Base-by-base conservation (phyloP, 1,140 invertebrate species). In the Drosophila orena region DNA sequence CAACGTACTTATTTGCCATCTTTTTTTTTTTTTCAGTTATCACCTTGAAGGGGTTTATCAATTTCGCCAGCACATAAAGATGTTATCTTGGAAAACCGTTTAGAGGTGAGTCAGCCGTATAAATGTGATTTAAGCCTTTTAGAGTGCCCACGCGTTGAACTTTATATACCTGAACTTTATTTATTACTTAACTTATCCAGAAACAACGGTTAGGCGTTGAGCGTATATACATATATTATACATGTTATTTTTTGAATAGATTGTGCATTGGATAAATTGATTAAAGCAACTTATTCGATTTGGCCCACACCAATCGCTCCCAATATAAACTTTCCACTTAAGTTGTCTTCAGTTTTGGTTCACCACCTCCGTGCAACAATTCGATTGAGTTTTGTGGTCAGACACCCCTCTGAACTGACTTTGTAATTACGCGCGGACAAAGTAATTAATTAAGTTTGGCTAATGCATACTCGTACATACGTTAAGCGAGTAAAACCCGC, bases 391-490 rank as follows among this genome's bases (percentile, higher is more conserved):
- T 68, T 66, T 34, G 64, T 22, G 64, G 64, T 53, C 61, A 22
- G 40, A 22, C 24, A 59, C 37, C 54, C 37, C 54, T 30, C 27
- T 42, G n/a, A 42, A 59, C 37, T 42, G 59, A 62, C 54, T 61
- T 38, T 62, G 59, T 59, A 65, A 65, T 66, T 65, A 42, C 37
- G 62, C 30, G 30, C 20, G 46, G 59, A 49, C 44, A 44, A 53
- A 68, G 42, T 69, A 71, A 69, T 71, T 71, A 71, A 71, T 71
- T 71, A 71, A 57, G 50, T 71, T 70, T n/a, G 30, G 52, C 50
- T 68, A 70, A 71, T 71, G 61, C 61, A 46, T 17, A 17, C 17
- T 17, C 17, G 17, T 17, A 17, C 17, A 17, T 66, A 44, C 61
- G 49, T 64, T 62, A 62, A 62, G 58, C 38, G 38, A 65, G 58